Percentiles rank a stretch among this genome's conserved stretches.
These are phyloP conservation scores for Gadopsis marmoratus DNA, from an alignment of 2,797 vertebrate genomes.

Conservation along the genomic window DNA sequence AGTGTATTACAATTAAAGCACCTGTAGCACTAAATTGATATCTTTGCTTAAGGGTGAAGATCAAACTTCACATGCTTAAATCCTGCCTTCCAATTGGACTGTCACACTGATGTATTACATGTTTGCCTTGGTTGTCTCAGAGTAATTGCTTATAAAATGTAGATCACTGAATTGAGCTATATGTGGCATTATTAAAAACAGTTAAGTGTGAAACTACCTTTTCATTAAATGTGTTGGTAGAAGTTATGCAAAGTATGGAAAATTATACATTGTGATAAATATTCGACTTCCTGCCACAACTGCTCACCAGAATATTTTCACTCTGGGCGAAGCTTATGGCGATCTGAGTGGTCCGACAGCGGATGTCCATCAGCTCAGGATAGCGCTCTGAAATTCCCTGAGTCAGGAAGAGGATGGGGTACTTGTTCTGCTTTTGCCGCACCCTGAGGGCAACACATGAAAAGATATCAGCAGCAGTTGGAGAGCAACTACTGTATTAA, in stretches of 20 bases:
- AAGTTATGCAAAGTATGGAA: not conserved
- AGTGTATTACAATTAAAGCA: not conserved
- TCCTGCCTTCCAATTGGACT: not conserved
- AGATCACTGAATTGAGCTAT: not conserved
- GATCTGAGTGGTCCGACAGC: slow-evolving; percentile 93
- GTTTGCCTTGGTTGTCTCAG: not conserved
- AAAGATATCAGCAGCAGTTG: not conserved
- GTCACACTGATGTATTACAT: not conserved
- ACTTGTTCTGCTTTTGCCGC: slow-evolving; percentile 97
- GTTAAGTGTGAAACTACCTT: not conserved
- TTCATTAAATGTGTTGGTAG: not conserved
- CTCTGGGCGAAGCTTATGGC: slow-evolving; percentile 97
- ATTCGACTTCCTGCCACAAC: not conserved
- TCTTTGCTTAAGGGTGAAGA: not conserved
- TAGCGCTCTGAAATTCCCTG: slow-evolving; percentile 93
- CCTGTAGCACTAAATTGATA: not conserved
- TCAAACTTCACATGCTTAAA: not conserved
- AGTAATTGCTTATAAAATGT: not conserved
- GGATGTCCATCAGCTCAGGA: slow-evolving; percentile 96
- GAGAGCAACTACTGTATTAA: not conserved
- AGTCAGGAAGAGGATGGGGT: slow-evolving; percentile 96
- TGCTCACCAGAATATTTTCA: slow-evolving; percentile 94
- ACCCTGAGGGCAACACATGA: slow-evolving; percentile 84
- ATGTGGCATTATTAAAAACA: not conserved
- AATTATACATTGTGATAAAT: not conserved